Percentiles rank a stretch among this genome's conserved stretches.
phyloP scores from a whole-genome alignment of 2,888 invertebrate genomes.

The Lasioglossum pauxillum region DNA sequence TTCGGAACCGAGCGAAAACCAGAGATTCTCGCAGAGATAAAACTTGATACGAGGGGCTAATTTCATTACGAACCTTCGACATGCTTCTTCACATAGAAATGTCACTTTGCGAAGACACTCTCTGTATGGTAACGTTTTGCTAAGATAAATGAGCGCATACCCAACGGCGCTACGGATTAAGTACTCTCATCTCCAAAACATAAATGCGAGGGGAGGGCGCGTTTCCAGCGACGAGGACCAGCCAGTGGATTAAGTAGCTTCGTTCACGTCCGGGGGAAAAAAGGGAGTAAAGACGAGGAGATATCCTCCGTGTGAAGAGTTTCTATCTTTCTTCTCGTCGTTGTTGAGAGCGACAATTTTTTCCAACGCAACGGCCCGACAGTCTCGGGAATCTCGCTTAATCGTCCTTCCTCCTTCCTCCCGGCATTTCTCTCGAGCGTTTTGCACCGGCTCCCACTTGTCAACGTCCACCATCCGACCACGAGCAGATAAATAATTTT shows the following conservation, averaged over 20 bases:
- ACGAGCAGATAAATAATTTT: slow-evolving; percentile 64
- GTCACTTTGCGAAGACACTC: not conserved
- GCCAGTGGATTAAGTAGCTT: slow-evolving; percentile 30
- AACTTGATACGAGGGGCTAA: not conserved
- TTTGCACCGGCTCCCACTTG: slow-evolving; percentile 59
- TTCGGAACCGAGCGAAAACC: not conserved
- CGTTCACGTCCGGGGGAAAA: not conserved
- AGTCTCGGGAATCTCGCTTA: slow-evolving; percentile 49
- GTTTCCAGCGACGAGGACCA: not conserved
- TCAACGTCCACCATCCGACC: slow-evolving; percentile 57
- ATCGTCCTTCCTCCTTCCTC: slow-evolving; percentile 49
- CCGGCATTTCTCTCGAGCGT: slow-evolving; percentile 35
- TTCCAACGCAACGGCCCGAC: slow-evolving; percentile 19
- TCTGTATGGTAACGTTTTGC: too few species aligned
- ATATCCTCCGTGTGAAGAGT: slow-evolving; percentile 20
- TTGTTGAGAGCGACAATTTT: slow-evolving; percentile 50
- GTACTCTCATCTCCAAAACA: not conserved
- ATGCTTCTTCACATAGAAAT: not conserved
- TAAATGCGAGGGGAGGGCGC: not conserved
- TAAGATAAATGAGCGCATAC: not conserved
- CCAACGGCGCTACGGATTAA: not conserved
- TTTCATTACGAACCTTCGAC: not conserved
- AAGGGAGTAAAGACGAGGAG: not conserved
- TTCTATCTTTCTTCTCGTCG: slow-evolving; percentile 47
- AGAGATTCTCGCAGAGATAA: not conserved